Conservation (phyloP, 2,888 invertebrate genomes). For the Melipona beecheii region DNA sequence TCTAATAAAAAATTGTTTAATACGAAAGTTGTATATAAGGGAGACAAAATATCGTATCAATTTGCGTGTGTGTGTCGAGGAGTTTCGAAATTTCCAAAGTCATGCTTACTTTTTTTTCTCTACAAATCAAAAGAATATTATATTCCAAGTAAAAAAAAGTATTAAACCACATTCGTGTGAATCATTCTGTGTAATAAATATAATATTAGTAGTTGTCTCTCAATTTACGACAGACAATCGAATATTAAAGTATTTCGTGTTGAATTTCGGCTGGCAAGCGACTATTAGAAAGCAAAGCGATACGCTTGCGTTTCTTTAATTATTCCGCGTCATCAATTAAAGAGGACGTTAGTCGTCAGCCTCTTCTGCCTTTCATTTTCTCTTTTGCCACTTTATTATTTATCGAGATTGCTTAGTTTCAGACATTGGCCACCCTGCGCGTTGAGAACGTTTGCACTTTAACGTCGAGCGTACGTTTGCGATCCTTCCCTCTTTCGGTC, state of each 20-base stretch:
- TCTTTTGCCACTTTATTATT: conserved; percentile 12
- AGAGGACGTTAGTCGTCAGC: neutral
- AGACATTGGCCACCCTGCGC: neutral
- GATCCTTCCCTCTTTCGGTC: neutral
- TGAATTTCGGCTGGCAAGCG: conserved; percentile 47
- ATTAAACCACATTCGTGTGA: neutral
- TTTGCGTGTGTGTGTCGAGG: no score
- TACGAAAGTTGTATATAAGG: no score
- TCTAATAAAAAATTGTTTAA: no score
- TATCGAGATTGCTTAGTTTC: conserved; percentile 26
- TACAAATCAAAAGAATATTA: no score
- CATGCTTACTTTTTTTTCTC: no score
- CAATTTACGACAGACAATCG: conserved; percentile 47
- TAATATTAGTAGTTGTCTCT: conserved; percentile 43
- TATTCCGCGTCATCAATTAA: conserved; percentile 43
- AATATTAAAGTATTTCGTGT: conserved; percentile 51
- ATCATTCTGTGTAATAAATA: no score
- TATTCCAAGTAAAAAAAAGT: no score
- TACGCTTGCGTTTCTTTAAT: conserved; percentile 42
- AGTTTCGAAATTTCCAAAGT: no score
- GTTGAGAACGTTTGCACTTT: neutral
- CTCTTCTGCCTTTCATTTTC: neutral
- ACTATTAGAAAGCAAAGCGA: conserved; percentile 36
- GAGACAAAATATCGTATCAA: no score
- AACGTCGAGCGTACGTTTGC: neutral